Percentiles rank a stretch among this genome's conserved stretches.
phyloP scores from a whole-genome alignment of 2,888 invertebrate genomes.

The Pyrgus malvae region DNA sequence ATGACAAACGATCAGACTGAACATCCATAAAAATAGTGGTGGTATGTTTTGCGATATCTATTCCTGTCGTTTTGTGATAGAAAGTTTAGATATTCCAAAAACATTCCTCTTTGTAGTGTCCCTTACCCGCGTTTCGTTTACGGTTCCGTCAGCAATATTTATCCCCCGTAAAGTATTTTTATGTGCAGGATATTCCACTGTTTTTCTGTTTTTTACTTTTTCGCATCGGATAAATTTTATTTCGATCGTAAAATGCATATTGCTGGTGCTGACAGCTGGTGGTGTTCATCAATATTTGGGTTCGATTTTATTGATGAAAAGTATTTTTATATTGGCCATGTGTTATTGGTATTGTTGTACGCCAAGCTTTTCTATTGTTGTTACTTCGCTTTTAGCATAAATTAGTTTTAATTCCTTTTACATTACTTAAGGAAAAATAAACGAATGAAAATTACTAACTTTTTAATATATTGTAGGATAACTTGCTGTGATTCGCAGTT shows the following conservation, averaged over 20 bases:
- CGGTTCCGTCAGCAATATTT: slow-evolving; percentile 27
- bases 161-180: slow-evolving; percentile 28
- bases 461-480: too few species aligned
- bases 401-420: neutral
- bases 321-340: slow-evolving; percentile 16
- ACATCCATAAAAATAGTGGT: neutral
- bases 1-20: neutral
- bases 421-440: too few species aligned
- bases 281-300: slow-evolving; percentile 26
- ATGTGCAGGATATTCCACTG: slow-evolving; percentile 25
- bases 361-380: neutral
- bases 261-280: slow-evolving; percentile 27
- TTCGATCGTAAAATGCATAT: slow-evolving; percentile 28
- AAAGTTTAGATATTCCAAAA: slow-evolving; percentile 24
- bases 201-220: slow-evolving; percentile 25
- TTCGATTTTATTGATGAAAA: slow-evolving; percentile 23
- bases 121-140: slow-evolving; percentile 19
- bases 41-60: neutral
- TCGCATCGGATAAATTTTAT: slow-evolving; percentile 26
- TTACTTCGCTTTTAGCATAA: neutral
- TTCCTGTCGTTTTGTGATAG: neutral
- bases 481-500: too few species aligned
- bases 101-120: slow-evolving; percentile 21
- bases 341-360: slow-evolving; percentile 7
- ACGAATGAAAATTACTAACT: neutral